A percentile compares a stretch with the other conserved stretches of the same genome.
phyloP scores from a whole-genome alignment of 1,140 invertebrate genomes.

The Elymnias hypermnestra region DNA sequence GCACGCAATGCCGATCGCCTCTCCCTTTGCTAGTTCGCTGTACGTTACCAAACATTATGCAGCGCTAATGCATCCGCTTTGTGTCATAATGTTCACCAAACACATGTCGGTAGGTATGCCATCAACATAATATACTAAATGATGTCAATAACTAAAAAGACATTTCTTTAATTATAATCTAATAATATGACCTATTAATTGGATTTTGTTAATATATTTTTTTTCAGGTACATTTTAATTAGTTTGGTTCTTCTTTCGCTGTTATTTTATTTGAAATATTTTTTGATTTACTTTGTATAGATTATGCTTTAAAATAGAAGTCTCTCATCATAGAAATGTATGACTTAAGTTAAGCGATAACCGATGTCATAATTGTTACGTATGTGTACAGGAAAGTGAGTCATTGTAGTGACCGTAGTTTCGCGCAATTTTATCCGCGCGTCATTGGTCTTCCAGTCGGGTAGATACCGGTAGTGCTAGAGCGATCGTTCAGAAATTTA shows the following conservation, averaged over 20 bases:
- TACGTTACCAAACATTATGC: constrained; percentile 10
- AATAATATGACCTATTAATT: too few relatives aligned
- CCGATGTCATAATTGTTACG: constrained; percentile 44
- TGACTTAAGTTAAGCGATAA: constrained; percentile 23
- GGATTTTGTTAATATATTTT: not conserved
- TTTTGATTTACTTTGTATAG: too few relatives aligned
- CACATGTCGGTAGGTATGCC: constrained; percentile 19
- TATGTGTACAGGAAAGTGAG: constrained; percentile 48
- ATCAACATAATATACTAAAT: not conserved
- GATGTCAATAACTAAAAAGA: not conserved
- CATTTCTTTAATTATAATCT: too few relatives aligned
- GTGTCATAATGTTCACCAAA: constrained; percentile 23
- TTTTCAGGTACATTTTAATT: not conserved
- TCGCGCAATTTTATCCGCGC: constrained; percentile 66
- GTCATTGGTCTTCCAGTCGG: constrained; percentile 48
- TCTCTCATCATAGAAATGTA: not conserved
- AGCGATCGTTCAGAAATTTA: constrained; percentile 39
- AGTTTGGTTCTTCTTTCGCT: not conserved
- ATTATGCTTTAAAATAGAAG: too few relatives aligned
- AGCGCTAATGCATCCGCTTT: constrained; percentile 26
- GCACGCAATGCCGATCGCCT: constrained; percentile 54
- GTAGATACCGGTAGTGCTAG: constrained; percentile 18
- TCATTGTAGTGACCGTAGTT: constrained; percentile 45
- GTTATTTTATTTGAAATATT: too few relatives aligned
- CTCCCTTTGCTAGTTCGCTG: constrained; percentile 38